Base-by-base conservation (phyloP, 2,797 vertebrate genomes). In the Sylvia borin region DNA sequence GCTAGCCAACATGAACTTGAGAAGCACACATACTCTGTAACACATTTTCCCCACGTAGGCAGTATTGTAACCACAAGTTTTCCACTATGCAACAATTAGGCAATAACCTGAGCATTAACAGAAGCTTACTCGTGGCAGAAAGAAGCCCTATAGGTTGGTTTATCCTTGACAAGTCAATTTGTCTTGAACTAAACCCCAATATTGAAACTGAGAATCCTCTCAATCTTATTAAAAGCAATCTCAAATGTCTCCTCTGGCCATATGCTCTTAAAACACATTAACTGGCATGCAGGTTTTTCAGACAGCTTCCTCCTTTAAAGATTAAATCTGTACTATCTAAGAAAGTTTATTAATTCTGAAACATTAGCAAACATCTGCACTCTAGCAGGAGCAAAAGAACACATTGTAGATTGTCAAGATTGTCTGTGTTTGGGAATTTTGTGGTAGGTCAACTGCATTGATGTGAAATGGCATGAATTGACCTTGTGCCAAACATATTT, bases 91-190 rank as follows among this genome's bases (percentile, higher is more conserved):
- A 96, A 79, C 51, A 66, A 58, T 61, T 79, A 45, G 31, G 74
- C 55, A 91, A 85, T 66, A 95, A 89, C 64, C 67, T 77, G 68
- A 70, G 27, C 72, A 82, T 67, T 90, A 92, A 73, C 17, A 83
- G 66, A 73, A 82, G 68, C 60, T 71, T 40, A 66, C 5, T 58
- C 21, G 27, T 14, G 17, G 43, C 68, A 82, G 43, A 72, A 92
- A 87, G 60, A 62, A 85, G 61, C 60, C 60, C 53, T 53, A 70
- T 48, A 93, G 71, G 60, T 85, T 82, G 54, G 73, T 91, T 87
- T 61, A 76, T 68, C 60, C n/a, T 78, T 65, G 34, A 68, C 67
- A 85, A 78, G 54, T 16, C 53, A 76, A 66, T 77, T 74, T 70
- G 55, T 58, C 75, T 79, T 67, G 27, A 86, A 50, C 45, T 78